These are phyloP conservation scores for Dinomys branickii DNA, from an alignment of 2,113 vertebrate genomes.

Conservation along the genomic window DNA sequence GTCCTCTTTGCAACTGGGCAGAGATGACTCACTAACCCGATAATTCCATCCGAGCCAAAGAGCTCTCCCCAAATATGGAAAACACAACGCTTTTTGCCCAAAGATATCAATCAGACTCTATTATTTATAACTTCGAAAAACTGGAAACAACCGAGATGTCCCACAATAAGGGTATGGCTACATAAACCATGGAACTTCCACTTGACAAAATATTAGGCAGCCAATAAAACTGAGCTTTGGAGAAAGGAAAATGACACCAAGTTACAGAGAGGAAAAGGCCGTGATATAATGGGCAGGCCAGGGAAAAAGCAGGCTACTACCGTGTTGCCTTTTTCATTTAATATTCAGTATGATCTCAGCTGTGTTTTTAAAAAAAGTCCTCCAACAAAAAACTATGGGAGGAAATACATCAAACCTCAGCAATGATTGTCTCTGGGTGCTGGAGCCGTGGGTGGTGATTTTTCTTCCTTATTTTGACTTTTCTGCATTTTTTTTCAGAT, in stretches of 20 bases:
- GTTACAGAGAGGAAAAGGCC: background rate
- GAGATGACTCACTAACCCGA: background rate
- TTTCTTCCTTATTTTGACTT: constrained; percentile 82
- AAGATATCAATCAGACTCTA: constrained; percentile 2
- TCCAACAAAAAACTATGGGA: constrained; percentile 77
- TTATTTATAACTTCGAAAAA: constrained; percentile 29
- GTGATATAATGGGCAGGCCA: background rate
- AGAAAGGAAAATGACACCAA: background rate
- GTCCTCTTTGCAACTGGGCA: background rate
- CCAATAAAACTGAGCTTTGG: constrained; percentile 45
- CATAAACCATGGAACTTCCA: constrained; percentile 70
- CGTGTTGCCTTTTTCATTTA: constrained; percentile 8
- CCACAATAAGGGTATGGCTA: constrained; percentile 44
- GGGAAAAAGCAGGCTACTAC: constrained; percentile 37
- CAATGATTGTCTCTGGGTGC: constrained; percentile 73
- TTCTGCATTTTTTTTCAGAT: constrained; percentile 76
- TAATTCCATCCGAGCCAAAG: constrained; percentile 51
- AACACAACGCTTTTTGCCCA: constrained; percentile 4
- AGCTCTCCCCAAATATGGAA: constrained; percentile 54
- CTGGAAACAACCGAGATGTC: constrained; percentile 58
- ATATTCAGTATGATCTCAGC: constrained; percentile 77
- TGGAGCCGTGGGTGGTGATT: constrained; percentile 66
- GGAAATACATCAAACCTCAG: constrained; percentile 79
- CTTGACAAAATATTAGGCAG: background rate
- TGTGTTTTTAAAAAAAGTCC: constrained; percentile 57